Percentiles rank a stretch among this genome's conserved stretches.
phyloP scores from a whole-genome alignment of 2,797 vertebrate species.

The Danio tinwini region DNA sequence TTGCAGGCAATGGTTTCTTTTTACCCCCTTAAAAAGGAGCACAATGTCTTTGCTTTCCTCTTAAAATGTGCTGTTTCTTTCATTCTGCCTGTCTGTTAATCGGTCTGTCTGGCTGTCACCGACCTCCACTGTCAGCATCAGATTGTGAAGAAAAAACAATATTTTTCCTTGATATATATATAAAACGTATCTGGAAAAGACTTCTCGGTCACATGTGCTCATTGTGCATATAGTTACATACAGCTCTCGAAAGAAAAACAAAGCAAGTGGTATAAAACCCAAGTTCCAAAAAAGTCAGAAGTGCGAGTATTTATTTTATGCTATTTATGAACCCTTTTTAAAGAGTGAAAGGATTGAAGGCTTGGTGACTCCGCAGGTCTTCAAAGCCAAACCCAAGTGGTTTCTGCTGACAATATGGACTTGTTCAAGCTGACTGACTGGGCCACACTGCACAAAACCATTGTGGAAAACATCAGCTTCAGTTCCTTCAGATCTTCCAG shows the following conservation, averaged over 20 bases:
- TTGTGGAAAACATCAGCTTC: not conserved
- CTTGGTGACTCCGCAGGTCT: slow-evolving; percentile 9
- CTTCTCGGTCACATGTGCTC: slow-evolving; percentile 20
- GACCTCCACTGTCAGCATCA: slow-evolving; percentile 33
- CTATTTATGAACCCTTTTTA: slow-evolving; percentile 49
- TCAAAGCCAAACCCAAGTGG: slow-evolving; percentile 34
- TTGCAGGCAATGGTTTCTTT: slow-evolving; percentile 20
- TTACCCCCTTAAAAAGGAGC: slow-evolving; percentile 9
- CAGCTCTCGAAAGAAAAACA: slow-evolving; percentile 35
- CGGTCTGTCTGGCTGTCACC: not conserved
- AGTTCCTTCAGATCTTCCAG: not conserved
- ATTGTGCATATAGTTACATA: slow-evolving; percentile 32
- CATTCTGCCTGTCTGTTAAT: not conserved
- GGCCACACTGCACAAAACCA: slow-evolving; percentile 10
- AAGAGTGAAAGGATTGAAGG: slow-evolving; percentile 12
- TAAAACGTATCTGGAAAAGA: slow-evolving; percentile 19
- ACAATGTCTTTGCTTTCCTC: slow-evolving; percentile 21
- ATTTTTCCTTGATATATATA: slow-evolving; percentile 29
- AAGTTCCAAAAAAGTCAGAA: slow-evolving; percentile 24
- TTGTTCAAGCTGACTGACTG: slow-evolving; percentile 9
- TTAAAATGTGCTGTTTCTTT: slow-evolving; percentile 40
- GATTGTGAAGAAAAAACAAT: slow-evolving; percentile 18
- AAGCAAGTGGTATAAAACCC: slow-evolving; percentile 12
- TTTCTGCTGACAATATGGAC: slow-evolving; percentile 24
- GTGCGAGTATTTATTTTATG: slow-evolving; percentile 47